phyloP scores from a whole-genome alignment of 92 coral and sea anemone genomes.

The Parazoanthus atlanticus region DNA sequence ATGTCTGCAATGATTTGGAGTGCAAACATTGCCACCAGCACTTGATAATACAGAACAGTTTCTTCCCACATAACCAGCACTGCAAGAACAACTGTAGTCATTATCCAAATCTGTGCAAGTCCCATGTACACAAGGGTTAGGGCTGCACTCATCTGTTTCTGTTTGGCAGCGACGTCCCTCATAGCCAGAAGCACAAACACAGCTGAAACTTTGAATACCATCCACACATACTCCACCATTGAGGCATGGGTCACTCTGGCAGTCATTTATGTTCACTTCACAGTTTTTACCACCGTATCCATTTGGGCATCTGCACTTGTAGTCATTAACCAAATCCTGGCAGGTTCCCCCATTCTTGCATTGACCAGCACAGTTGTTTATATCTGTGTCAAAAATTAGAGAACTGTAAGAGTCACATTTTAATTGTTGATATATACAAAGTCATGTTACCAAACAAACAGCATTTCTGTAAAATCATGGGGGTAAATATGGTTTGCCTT shows the following conservation, averaged over 20 bases:
- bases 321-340: slow-evolving; percentile 76
- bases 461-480: no score
- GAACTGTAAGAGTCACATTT: background rate
- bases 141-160: slow-evolving; percentile 73
- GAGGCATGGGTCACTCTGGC: slow-evolving; percentile 76
- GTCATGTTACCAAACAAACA: no score
- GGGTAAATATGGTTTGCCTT: no score
- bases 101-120: slow-evolving; percentile 75
- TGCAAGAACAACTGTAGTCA: slow-evolving; percentile 86
- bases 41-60: slow-evolving; percentile 68
- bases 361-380: slow-evolving; percentile 92
- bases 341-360: slow-evolving; percentile 87
- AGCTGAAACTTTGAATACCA: slow-evolving; percentile 68
- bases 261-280: slow-evolving; percentile 68
- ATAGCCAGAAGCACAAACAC: slow-evolving; percentile 88
- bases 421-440: background rate
- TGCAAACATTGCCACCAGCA: slow-evolving; percentile 49
- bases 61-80: slow-evolving; percentile 75
- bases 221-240: slow-evolving; percentile 87
- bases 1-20: slow-evolving; percentile 80
- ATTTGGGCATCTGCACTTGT: slow-evolving; percentile 68
- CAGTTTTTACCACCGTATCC: slow-evolving; percentile 83
- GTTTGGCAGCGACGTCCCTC: slow-evolving; percentile 74
- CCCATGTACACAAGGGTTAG: slow-evolving; percentile 88
- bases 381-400: slow-evolving; percentile 50